These are phyloP conservation scores for Peromyscus melanophrys DNA, from an alignment of 2,797 vertebrate genomes.

Conservation along the genomic window DNA sequence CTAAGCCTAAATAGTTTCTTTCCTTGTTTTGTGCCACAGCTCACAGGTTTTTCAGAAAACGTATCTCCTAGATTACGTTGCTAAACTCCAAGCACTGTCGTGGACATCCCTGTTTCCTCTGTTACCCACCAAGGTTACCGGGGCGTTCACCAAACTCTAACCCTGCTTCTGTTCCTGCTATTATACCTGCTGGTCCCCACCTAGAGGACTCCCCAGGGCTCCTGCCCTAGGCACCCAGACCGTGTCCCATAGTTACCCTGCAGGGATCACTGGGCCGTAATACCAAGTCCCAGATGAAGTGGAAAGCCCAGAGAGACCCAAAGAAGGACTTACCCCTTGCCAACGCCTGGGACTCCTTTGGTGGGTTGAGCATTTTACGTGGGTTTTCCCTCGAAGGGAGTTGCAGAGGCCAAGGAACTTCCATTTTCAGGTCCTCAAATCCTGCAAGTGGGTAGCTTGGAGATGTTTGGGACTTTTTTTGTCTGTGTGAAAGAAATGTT, in stretches of 20 bases:
- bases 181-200: background rate
- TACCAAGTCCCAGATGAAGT: background rate
- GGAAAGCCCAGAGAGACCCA: background rate
- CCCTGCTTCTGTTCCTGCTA: background rate
- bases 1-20: background rate
- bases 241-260: background rate
- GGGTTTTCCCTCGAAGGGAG: background rate
- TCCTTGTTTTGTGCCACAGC: background rate
- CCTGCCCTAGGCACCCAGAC: background rate
- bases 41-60: background rate
- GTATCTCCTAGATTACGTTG: background rate
- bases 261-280: background rate
- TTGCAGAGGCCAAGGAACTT: background rate
- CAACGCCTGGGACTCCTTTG: background rate
- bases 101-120: background rate
- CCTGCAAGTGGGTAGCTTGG: background rate
- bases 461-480: background rate
- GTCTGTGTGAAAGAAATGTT: background rate
- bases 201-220: no score
- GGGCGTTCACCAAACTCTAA: background rate
- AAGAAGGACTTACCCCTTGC: background rate
- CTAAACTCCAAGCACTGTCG: background rate
- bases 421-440: background rate
- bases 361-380: background rate
- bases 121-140: background rate